Conservation (phyloP, 2,797 vertebrate species). For the Chiroxiphia lanceolata region DNA sequence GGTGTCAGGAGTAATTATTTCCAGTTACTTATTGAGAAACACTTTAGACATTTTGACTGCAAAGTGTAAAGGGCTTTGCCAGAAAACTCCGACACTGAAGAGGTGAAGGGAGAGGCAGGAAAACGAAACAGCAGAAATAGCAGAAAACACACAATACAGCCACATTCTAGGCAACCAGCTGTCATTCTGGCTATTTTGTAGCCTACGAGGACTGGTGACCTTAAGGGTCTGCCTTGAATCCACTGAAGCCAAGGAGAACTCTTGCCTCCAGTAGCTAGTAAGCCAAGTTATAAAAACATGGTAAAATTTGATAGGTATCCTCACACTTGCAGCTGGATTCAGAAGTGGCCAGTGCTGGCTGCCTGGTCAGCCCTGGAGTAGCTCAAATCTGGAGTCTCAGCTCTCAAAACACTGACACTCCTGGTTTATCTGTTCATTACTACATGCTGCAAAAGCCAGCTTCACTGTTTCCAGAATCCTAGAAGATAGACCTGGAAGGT, state of each 20-base stretch:
- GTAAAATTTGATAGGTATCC: background rate
- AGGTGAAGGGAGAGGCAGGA: constrained; percentile 9
- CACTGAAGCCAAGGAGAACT: background rate
- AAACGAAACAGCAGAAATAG: background rate
- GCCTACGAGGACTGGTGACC: background rate
- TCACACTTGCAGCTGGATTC: constrained; percentile 2
- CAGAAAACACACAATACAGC: background rate
- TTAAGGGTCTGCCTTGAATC: background rate
- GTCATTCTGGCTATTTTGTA: background rate
- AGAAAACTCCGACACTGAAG: background rate
- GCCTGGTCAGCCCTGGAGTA: background rate
- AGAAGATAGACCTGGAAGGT: background rate
- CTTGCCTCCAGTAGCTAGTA: background rate
- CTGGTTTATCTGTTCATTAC: background rate
- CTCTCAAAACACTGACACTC: background rate
- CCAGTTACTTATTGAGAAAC: constrained; percentile 62
- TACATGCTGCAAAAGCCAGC: background rate
- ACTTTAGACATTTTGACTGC: constrained; percentile 42
- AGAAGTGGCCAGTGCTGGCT: background rate
- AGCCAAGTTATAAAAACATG: background rate
- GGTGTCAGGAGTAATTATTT: constrained; percentile 65
- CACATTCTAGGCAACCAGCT: background rate
- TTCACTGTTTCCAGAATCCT: background rate
- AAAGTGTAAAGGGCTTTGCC: constrained; percentile 30
- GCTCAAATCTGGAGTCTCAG: background rate